Conservation (phyloP, 2,888 invertebrate species). For the Epicampocera succincta region DNA sequence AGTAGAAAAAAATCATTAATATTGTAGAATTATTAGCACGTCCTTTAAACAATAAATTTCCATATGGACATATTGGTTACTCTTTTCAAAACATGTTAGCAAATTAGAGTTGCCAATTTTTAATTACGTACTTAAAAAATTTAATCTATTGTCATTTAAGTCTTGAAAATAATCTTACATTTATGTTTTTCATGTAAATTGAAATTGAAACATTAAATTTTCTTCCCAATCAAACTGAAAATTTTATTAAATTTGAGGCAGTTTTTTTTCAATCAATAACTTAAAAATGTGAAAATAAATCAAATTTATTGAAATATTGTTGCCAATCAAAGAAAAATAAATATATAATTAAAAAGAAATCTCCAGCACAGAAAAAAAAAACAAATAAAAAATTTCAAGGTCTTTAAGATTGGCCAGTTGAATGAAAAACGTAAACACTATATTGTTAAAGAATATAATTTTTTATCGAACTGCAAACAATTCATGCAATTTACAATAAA, state of each 20-base stretch:
- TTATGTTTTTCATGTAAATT: no score
- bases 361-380: not conserved
- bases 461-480: slow-evolving; percentile 40
- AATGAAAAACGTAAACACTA: slow-evolving; percentile 45
- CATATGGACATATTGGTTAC: no score
- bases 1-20: no score
- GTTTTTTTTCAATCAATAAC: not conserved
- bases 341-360: not conserved
- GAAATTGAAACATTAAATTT: no score
- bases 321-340: not conserved
- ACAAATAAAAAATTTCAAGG: slow-evolving; percentile 62
- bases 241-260: not conserved
- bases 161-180: no score
- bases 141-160: no score
- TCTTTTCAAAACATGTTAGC: no score
- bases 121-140: no score
- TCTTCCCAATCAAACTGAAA: no score
- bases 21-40: no score
- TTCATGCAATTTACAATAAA: slow-evolving; percentile 62
- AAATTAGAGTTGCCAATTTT: no score
- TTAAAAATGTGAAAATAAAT: slow-evolving; percentile 13
- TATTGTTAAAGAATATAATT: slow-evolving; percentile 19
- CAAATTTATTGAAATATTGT: slow-evolving; percentile 42
- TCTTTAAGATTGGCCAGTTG: slow-evolving; percentile 54
- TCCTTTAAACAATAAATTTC: no score